Evolutionary conservation across 1,140 invertebrate genomes (phyloP), one percentile per base, ranked within the genome.

Genomic region (Coelopa frigida): DNA sequence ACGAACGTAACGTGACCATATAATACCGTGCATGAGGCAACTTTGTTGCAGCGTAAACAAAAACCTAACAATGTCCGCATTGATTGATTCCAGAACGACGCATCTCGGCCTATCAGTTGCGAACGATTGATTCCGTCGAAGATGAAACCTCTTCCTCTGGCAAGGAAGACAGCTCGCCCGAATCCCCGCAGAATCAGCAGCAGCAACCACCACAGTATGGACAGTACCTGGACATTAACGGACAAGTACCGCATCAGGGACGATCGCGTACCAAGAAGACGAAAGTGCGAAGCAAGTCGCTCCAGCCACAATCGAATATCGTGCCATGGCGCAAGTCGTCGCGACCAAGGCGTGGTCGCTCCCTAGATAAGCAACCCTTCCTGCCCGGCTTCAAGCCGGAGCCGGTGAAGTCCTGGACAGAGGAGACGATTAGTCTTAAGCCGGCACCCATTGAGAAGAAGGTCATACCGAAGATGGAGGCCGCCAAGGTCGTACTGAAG

Each of bases 351-450:
- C 65, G 66, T 26, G 66, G 66, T 40, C 61, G 66, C 11, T 69
- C 66, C 0, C 26, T 69, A 33, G 66, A 67, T 26, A 68, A 68
- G 45, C 53, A 54, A 21, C 57, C 54, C 8, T 63, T 61, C 48
- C 45, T 57, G 18, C 57, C 61, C 0, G 62, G 60, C 15, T 68
- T 58, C 33, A 66, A 66, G 46, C 64, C 62, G 0, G 68, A 61
- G 14, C 68, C 63, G 10, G 49, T 68, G 10, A 73, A 71, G 40
- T 67, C 69, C 15, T 78, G 77, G 74, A 78, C 70, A 24, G 71
- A 79, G 55, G 77, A 81, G 63, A 67, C 61, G 46, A 72, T 79
- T 31, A 73, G 74, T 52, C 54, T 80, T 11, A 78, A 80, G 54
- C 75, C 74, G 17, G 58, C 61, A 11, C 62, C 62, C 6, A 65